phyloP scores from a whole-genome alignment of 2,888 invertebrate genomes.

The Drosophila quinaria region DNA sequence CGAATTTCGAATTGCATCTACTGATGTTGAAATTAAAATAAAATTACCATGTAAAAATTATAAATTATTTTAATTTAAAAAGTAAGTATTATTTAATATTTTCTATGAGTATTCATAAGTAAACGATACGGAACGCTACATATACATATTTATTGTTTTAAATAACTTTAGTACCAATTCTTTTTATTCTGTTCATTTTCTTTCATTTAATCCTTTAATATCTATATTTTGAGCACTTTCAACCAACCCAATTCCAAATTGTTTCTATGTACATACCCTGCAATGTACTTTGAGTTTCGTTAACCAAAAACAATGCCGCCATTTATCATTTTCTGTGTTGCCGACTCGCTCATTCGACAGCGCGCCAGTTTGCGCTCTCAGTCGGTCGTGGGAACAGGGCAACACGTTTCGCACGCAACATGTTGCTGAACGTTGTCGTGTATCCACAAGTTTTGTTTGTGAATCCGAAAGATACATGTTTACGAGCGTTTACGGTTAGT shows the following conservation, averaged over 20 bases:
- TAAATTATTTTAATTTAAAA: not conserved
- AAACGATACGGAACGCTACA: not conserved
- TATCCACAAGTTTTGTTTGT: conserved; percentile 48
- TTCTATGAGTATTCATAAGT: not conserved
- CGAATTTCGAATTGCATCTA: not conserved
- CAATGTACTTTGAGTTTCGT: conserved; percentile 45
- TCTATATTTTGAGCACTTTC: not conserved
- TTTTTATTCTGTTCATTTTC: not conserved
- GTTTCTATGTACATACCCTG: conserved; percentile 44
- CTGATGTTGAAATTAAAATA: not conserved
- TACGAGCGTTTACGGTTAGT: conserved; percentile 81
- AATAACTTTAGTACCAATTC: not conserved
- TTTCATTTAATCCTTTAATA: not conserved
- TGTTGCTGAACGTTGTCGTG: conserved; percentile 48
- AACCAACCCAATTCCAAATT: not conserved
- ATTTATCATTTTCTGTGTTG: conserved; percentile 75
- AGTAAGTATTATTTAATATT: not conserved
- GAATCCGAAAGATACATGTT: conserved; percentile 75
- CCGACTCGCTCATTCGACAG: conserved; percentile 60
- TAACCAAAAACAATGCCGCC: conserved; percentile 78
- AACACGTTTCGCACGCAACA: conserved; percentile 38
- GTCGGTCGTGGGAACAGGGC: conserved; percentile 42
- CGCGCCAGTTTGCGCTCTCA: conserved; percentile 24
- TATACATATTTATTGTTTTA: no score
- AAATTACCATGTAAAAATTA: not conserved